Evolutionary conservation across 2,888 invertebrate species (phyloP).

Genomic region (Cepaea hortensis): DNA sequence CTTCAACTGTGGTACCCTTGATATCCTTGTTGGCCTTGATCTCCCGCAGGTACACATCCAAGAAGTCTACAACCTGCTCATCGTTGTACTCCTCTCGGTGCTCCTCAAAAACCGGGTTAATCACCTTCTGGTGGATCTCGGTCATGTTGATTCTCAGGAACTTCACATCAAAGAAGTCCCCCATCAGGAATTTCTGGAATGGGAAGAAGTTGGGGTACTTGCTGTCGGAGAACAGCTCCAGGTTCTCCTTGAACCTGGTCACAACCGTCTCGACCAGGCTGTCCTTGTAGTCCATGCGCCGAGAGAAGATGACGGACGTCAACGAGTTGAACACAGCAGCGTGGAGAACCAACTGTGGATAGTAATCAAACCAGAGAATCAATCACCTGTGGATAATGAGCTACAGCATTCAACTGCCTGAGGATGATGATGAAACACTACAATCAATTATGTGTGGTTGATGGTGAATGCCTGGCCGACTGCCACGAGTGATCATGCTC

Average conservation of each 20-base stretch:
- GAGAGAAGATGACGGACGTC: conserved; percentile 23
- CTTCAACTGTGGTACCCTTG: conserved; percentile 45
- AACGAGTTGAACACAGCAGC: conserved; percentile 47
- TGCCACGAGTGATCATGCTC: no score
- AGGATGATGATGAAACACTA: no score
- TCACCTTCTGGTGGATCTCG: conserved; percentile 52
- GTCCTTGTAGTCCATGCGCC: conserved; percentile 48
- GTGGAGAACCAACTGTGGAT: conserved; percentile 29
- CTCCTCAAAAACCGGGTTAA: conserved; percentile 43
- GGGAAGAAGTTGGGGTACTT: conserved; percentile 54
- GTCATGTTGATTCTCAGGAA: conserved; percentile 54
- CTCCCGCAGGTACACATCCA: conserved; percentile 45
- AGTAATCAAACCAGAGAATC: no score
- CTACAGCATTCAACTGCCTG: no score
- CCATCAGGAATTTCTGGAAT: conserved; percentile 53
- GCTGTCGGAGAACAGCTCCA: conserved; percentile 51
- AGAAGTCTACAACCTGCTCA: conserved; percentile 35
- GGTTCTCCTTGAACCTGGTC: conserved; percentile 49
- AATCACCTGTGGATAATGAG: no score
- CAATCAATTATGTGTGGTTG: no score
- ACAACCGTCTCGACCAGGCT: conserved; percentile 43
- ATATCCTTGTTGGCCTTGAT: conserved; percentile 39
- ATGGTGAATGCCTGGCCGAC: no score
- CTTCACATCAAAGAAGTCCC: conserved; percentile 54
- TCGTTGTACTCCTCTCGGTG: conserved; percentile 42